Evolutionary conservation across 2,797 vertebrate genomes (phyloP).

Genomic region (Simalia tracyae): DNA sequence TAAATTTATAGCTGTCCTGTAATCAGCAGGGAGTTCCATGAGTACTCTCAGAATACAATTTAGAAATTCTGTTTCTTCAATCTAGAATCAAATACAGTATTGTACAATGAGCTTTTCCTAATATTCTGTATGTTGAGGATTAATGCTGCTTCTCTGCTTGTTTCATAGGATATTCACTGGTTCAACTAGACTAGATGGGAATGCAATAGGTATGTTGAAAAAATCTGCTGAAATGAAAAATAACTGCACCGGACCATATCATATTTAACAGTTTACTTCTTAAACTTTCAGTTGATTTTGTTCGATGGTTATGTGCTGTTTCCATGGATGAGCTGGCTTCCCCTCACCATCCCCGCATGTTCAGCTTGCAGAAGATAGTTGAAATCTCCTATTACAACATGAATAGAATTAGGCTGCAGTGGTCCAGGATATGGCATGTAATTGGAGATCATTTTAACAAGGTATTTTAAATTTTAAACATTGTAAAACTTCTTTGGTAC

Average conservation of each 20-base stretch:
- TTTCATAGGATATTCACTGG: constrained; percentile 91
- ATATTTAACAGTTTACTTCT: constrained; percentile 3
- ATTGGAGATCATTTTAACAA: constrained; percentile 98
- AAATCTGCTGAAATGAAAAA: neutral
- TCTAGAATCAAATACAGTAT: neutral
- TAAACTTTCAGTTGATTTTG: constrained; percentile 87
- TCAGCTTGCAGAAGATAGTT: constrained; percentile 97
- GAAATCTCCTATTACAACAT: constrained; percentile 99
- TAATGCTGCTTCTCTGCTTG: constrained; percentile 31
- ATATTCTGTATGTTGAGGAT: constrained; percentile 23
- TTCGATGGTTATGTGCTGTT: constrained; percentile 92
- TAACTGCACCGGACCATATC: neutral
- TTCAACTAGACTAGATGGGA: constrained; percentile 92
- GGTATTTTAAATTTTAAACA: constrained; percentile 67
- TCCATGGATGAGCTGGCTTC: constrained; percentile 97
- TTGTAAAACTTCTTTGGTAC: neutral
- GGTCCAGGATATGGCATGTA: constrained; percentile 97
- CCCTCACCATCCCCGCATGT: constrained; percentile 92
- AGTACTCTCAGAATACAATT: neutral
- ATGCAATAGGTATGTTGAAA: constrained; percentile 83
- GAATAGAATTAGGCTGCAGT: constrained; percentile 94
- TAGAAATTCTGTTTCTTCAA: neutral
- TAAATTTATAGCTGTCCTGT: neutral
- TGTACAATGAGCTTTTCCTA: neutral
- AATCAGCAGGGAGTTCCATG: neutral